Conservation (phyloP, 2,797 vertebrate species). For the Ambastaia sidthimunki region DNA sequence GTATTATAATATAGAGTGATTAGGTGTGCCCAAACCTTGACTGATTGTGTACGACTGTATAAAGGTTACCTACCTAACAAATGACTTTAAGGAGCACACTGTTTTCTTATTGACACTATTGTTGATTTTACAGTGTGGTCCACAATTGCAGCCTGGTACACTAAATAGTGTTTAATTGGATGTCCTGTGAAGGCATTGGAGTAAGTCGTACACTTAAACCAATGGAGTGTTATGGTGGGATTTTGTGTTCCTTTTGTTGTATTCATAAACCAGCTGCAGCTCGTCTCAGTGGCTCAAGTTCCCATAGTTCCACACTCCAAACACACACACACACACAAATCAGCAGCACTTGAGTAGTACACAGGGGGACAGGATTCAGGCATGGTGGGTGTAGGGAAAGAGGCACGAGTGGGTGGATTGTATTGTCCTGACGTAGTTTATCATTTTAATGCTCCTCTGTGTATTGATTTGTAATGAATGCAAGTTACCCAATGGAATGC, state of each 20-base stretch:
- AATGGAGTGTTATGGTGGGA: conserved; percentile 47
- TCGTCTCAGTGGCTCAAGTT: conserved; percentile 43
- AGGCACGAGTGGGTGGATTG: neutral
- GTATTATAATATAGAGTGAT: too few relatives aligned
- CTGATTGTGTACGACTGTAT: neutral
- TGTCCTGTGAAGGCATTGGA: conserved; percentile 16
- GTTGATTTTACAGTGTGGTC: conserved; percentile 9
- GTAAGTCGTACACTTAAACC: conserved; percentile 41
- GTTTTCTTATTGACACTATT: neutral
- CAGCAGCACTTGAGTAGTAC: neutral
- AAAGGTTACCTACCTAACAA: neutral
- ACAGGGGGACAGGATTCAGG: neutral
- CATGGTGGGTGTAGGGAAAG: neutral
- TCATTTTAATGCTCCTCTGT: conserved; percentile 6
- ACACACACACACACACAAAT: neutral
- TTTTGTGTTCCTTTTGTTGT: conserved; percentile 45
- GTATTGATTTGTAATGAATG: conserved; percentile 32
- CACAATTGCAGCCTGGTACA: conserved; percentile 4
- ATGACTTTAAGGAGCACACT: neutral
- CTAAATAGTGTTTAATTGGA: conserved; percentile 30
- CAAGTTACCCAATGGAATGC: conserved; percentile 25
- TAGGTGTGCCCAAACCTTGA: neutral
- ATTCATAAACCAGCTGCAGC: conserved; percentile 59
- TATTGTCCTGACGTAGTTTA: conserved; percentile 21
- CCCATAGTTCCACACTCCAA: neutral